Percentiles rank a stretch among this genome's conserved stretches.
phyloP scores from a whole-genome alignment of 2,113 vertebrate genomes.

The Hipposideros armiger region DNA sequence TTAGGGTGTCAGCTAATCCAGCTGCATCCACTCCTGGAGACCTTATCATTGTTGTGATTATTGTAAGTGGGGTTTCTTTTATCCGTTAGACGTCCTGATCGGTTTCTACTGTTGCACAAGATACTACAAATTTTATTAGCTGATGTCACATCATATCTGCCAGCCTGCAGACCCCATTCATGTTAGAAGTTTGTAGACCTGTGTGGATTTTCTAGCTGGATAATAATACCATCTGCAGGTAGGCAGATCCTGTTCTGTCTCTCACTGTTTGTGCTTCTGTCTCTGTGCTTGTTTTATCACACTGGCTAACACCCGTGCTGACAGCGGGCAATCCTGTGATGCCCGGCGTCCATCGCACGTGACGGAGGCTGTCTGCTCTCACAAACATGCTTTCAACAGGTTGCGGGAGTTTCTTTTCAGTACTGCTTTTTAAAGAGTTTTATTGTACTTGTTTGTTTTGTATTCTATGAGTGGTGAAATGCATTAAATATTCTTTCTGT shows the following conservation, averaged over 20 bases:
- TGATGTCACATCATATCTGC: neutral
- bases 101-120: neutral
- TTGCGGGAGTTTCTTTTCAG: neutral
- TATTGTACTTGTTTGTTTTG: neutral
- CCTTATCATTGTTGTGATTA: neutral
- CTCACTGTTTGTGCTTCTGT: neutral
- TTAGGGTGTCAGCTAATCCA: neutral
- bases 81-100: neutral
- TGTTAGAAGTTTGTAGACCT: neutral
- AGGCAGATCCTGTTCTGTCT: neutral
- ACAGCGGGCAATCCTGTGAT: neutral
- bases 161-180: neutral
- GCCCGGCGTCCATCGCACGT: too few species aligned
- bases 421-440: neutral
- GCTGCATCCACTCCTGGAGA: neutral
- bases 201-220: neutral
- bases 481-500: neutral
- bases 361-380: too few species aligned
- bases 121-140: neutral
- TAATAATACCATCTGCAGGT: neutral
- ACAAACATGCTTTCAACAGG: neutral
- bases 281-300: neutral
- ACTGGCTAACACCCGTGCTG: neutral
- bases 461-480: neutral
- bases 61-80: neutral